A percentile compares a stretch with the other conserved stretches of the same genome.
These are phyloP conservation scores for Pemphredon lugubris DNA, from an alignment of 2,888 invertebrate species.

Conservation along the genomic window DNA sequence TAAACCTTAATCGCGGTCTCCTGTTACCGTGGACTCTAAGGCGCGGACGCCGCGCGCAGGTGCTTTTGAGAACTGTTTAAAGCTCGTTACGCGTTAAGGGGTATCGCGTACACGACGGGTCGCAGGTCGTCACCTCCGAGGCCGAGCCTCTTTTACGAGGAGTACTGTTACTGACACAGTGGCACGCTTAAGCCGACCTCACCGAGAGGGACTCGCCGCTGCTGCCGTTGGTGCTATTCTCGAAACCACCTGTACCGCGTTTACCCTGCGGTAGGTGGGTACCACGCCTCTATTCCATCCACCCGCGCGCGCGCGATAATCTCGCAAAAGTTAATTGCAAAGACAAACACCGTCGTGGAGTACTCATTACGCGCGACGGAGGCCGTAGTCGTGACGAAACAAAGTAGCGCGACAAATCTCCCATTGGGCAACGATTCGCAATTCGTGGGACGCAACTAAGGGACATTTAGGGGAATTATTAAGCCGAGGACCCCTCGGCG, in stretches of 20 bases:
- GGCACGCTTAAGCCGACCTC: slow-evolving; percentile 73
- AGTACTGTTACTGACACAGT: slow-evolving; percentile 79
- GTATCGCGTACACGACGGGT: slow-evolving; percentile 61
- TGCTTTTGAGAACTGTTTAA: slow-evolving; percentile 53
- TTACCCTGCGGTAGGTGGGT: slow-evolving; percentile 10
- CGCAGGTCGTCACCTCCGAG: slow-evolving; percentile 58
- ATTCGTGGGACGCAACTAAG: slow-evolving; percentile 29
- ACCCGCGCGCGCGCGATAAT: too few relatives aligned
- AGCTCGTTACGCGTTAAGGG: slow-evolving; percentile 57
- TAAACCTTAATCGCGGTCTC: slow-evolving; percentile 4
- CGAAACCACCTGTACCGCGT: slow-evolving; percentile 54
- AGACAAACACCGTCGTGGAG: neutral
- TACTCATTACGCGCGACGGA: too few relatives aligned
- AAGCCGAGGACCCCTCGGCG: slow-evolving; percentile 15
- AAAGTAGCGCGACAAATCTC: slow-evolving; percentile 43
- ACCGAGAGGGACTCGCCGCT: too few relatives aligned
- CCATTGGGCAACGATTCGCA: slow-evolving; percentile 32
- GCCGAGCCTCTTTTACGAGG: slow-evolving; percentile 70
- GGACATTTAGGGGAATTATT: slow-evolving; percentile 30
- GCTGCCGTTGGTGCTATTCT: slow-evolving; percentile 53
- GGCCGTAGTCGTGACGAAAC: slow-evolving; percentile 38
- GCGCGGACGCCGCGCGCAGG: slow-evolving; percentile 36
- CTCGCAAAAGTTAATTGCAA: slow-evolving; percentile 18
- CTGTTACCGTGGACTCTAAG: slow-evolving; percentile 33
- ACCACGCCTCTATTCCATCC: slow-evolving; percentile 54